Evolutionary conservation across 2,797 vertebrate genomes (phyloP).

Genomic region (Loris lydekkerianus): DNA sequence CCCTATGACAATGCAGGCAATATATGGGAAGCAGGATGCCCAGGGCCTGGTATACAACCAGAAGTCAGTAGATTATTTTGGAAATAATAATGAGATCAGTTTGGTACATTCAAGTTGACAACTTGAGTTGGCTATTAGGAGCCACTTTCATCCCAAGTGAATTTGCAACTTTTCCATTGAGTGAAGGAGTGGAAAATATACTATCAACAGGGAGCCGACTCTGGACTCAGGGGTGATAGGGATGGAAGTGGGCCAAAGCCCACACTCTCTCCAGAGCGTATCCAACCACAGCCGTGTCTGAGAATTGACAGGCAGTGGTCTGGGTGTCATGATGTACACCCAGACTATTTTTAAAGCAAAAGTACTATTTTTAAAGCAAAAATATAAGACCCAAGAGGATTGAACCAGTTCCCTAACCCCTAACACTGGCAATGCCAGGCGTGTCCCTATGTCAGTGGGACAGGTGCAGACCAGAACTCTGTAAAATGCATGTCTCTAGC

Average conservation of each 20-base stretch:
- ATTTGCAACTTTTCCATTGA: neutral
- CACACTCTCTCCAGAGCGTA: no score
- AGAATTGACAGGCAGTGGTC: fast-evolving
- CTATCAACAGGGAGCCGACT: fast-evolving
- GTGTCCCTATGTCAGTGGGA: neutral
- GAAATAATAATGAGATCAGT: neutral
- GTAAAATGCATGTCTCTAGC: neutral
- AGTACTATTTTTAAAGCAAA: neutral
- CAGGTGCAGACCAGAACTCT: fast-evolving
- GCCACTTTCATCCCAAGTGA: no score
- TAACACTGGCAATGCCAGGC: neutral
- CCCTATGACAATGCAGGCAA: neutral
- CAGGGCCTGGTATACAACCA: neutral
- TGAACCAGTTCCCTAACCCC: neutral
- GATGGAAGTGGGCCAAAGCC: fast-evolving
- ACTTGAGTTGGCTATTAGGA: neutral
- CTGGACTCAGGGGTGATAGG: neutral
- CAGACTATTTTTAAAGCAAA: neutral
- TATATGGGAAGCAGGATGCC: fast-evolving
- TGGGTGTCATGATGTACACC: neutral
- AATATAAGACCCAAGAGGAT: neutral
- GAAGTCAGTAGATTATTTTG: no score
- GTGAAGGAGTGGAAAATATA: fast-evolving
- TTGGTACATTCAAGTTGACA: no score
- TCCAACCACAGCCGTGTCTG: no score